A percentile compares a stretch with the other conserved stretches of the same genome.
phyloP scores from a whole-genome alignment of 2,113 vertebrate genomes.

The Ginglymostoma cirratum region DNA sequence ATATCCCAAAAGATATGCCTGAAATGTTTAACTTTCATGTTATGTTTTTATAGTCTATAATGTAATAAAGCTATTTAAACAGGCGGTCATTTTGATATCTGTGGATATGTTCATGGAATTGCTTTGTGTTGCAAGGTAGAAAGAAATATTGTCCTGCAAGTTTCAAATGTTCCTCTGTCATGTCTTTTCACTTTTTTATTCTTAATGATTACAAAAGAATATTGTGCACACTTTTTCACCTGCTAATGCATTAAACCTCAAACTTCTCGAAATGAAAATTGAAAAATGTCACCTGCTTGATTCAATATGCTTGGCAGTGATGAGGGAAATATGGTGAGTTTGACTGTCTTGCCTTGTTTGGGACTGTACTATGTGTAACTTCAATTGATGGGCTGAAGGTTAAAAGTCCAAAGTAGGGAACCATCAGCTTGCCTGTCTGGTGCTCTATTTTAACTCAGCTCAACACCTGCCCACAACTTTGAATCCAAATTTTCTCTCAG shows the following conservation, averaged over 20 bases:
- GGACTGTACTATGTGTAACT: background rate
- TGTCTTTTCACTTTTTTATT: background rate
- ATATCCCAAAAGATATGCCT: slow-evolving; percentile 1
- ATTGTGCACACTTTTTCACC: background rate
- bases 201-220: background rate
- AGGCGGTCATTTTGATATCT: background rate
- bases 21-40: slow-evolving; percentile 11
- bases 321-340: background rate
- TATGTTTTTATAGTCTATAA: slow-evolving; percentile 15
- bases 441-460: background rate
- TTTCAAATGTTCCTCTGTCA: background rate
- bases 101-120: background rate
- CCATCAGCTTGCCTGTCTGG: background rate
- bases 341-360: background rate
- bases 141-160: background rate
- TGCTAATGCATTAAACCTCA: background rate
- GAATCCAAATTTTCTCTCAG: background rate
- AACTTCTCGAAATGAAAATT: background rate
- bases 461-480: background rate
- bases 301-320: background rate
- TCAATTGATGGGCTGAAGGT: background rate
- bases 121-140: background rate
- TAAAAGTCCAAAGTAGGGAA: background rate
- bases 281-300: background rate
- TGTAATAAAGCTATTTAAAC: slow-evolving; percentile 18